phyloP scores from a whole-genome alignment of 2,797 vertebrate species.

The Sus cebifrons region DNA sequence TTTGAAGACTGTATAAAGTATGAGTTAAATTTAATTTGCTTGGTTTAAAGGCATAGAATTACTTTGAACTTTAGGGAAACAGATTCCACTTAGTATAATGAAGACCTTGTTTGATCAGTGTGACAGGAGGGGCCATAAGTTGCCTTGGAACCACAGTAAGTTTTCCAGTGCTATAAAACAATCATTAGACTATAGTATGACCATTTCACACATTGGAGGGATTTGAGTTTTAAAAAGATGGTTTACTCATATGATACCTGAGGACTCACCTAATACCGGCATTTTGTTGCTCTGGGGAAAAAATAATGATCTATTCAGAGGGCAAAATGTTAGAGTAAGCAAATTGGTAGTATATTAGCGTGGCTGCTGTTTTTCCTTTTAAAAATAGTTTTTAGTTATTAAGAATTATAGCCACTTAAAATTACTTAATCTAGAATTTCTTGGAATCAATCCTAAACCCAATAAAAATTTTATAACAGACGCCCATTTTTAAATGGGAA shows the following conservation, averaged over 20 bases:
- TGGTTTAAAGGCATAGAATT: neutral
- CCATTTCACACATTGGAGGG: neutral
- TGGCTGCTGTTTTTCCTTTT: neutral
- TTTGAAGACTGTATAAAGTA: neutral
- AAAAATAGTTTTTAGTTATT: conserved; percentile 27
- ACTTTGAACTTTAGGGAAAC: conserved; percentile 8
- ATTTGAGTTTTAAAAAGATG: neutral
- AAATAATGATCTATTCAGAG: neutral
- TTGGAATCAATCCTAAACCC: conserved; percentile 26
- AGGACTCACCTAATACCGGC: neutral
- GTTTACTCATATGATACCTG: neutral
- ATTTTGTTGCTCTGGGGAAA: conserved; percentile 4
- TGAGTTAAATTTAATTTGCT: conserved; percentile 36
- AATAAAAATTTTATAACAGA: conserved; percentile 16
- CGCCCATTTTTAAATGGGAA: conserved; percentile 12
- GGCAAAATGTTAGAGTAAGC: neutral
- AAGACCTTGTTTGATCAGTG: neutral
- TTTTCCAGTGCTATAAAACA: neutral
- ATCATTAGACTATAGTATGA: neutral
- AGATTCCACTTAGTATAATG: neutral
- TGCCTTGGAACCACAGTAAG: neutral
- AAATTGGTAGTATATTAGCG: conserved; percentile 23
- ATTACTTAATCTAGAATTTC: neutral
- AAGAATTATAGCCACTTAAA: conserved; percentile 50
- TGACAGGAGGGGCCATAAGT: neutral